Evolutionary conservation across 2,113 vertebrate species (phyloP).

Genomic region (Toxostoma redivivum): DNA sequence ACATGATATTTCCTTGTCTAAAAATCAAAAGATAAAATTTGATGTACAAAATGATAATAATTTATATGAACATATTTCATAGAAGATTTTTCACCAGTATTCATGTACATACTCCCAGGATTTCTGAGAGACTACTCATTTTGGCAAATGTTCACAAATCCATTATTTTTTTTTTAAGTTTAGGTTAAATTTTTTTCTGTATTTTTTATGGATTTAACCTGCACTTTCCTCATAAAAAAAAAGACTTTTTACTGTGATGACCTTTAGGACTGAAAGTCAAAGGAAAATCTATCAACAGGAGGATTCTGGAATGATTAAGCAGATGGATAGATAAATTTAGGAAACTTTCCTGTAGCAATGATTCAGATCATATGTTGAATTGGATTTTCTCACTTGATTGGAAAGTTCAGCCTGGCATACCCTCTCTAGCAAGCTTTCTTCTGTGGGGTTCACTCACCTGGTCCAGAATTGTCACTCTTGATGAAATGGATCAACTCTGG

Average conservation of each 20-base stretch:
- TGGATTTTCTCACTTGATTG: neutral
- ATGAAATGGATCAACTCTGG: neutral
- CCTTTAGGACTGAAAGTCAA: neutral
- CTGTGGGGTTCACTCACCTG: neutral
- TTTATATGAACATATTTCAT: neutral
- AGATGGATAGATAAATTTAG: neutral
- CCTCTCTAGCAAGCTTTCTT: neutral
- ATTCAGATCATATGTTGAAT: neutral
- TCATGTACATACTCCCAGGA: neutral
- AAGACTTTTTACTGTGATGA: neutral
- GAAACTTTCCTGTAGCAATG: neutral
- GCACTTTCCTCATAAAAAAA: neutral
- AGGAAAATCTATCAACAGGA: neutral
- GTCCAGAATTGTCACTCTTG: neutral
- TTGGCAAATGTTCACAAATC: neutral
- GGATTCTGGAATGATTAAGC: neutral
- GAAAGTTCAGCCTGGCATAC: neutral
- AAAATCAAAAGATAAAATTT: neutral
- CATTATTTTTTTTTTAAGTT: neutral
- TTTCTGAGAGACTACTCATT: neutral
- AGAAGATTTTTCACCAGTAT: neutral
- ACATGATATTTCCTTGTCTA: neutral
- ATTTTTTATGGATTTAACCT: neutral
- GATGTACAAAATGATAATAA: accelerated
- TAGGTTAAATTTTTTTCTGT: neutral